Evolutionary conservation across 1,140 invertebrate species (phyloP).

Genomic region (Babylonia areolata): DNA sequence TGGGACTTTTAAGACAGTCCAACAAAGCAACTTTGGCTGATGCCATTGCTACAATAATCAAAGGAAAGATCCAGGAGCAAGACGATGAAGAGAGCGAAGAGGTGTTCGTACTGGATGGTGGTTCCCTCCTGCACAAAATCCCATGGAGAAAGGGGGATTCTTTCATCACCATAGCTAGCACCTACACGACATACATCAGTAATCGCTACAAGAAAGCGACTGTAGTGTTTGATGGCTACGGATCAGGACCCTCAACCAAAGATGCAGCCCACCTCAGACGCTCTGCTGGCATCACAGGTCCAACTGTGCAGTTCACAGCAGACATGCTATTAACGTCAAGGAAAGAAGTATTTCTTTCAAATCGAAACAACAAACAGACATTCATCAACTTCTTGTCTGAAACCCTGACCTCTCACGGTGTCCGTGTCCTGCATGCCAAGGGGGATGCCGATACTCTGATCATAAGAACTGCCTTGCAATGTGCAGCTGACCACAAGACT

Average conservation of each 20-base stretch:
- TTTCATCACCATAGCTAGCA: neutral
- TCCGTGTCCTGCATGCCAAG: slow-evolving; percentile 22
- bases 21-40: slow-evolving; percentile 26
- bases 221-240: slow-evolving; percentile 29
- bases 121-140: neutral
- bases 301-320: neutral
- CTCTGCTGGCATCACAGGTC: neutral
- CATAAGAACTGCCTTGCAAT: slow-evolving; percentile 40
- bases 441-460: slow-evolving; percentile 54
- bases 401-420: slow-evolving; percentile 19
- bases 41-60: slow-evolving; percentile 24
- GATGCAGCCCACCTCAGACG: slow-evolving; percentile 8
- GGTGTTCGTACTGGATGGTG: neutral
- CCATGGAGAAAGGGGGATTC: neutral
- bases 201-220: neutral
- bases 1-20: slow-evolving; percentile 17
- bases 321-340: neutral
- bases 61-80: neutral
- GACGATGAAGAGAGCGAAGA: neutral
- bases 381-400: slow-evolving; percentile 43
- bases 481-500: neutral
- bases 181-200: neutral
- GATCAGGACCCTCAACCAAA: neutral
- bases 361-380: slow-evolving; percentile 48
- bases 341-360: slow-evolving; percentile 46